Base-by-base conservation (phyloP, 2,888 invertebrate genomes). In the Volucella bombylans region DNA sequence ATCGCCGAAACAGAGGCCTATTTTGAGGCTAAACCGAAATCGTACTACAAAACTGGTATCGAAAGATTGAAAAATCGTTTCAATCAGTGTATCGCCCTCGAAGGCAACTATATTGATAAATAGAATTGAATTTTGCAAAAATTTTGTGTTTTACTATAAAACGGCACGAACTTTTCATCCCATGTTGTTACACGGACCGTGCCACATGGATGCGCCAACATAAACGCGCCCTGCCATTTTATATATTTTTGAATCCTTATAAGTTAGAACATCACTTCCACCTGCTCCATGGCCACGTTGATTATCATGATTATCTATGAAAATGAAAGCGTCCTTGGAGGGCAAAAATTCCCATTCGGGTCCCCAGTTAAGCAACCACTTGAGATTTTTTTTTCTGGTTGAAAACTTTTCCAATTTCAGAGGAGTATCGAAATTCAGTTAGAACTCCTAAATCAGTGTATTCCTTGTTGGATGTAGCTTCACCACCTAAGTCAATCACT, bases 291-390 rank as follows among this genome's bases (percentile, higher is more conserved):
- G 94, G 4, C 95, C 95, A 88, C 98, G 93, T 90, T 97, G 97
- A 89, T 96, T 97, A 90, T 98, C 98, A 89, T 98, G 98, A 91
- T 98, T 98, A 89, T 97, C 97, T 67, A 97, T 94, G 89, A 97
- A 97, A 14, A 95, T 94, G 0, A 97, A 89, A 2, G 96, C 94
- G 82, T 94, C 93, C 0, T 89, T 89, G 0, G 93, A 93, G 23
- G 93, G 92, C 1, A 95, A 88, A 43, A 96, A 93, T 15, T 93
- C 94, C 96, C 96, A 96, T 8, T 88, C 92, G 0, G 93, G 90
- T 31, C 96, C 95, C 92, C 94, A 95, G 88, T 92, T 95, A 0
- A 88, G 87, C 6, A 96, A 91, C 93, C 94, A 95, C 87, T 94
- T 94, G 1, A 96, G 90, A 41, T n/a, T 93, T 92, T 87, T 95